Conservation (phyloP, 2,888 invertebrate species). For the Protonemura montana region DNA sequence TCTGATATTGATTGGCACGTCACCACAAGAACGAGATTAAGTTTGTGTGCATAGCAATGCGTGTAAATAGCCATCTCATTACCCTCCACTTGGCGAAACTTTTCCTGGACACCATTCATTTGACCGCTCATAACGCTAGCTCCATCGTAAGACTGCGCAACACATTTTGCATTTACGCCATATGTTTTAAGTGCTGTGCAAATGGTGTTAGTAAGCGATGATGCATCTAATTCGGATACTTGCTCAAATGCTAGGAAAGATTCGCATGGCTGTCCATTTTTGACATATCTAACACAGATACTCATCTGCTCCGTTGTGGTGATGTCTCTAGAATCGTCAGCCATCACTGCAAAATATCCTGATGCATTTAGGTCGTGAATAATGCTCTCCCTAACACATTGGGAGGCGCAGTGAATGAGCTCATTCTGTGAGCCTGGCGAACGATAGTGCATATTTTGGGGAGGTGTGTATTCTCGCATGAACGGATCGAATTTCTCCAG, state of each 20-base stretch:
- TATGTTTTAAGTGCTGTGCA: neutral
- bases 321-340: constrained; percentile 23
- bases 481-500: constrained; percentile 17
- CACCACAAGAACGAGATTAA: constrained; percentile 20
- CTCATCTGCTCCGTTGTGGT: constrained; percentile 23
- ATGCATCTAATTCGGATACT: constrained; percentile 22
- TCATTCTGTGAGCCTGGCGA: constrained; percentile 26
- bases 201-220: constrained; percentile 19
- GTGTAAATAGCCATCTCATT: constrained; percentile 14
- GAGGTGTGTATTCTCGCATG: neutral
- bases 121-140: constrained; percentile 32
- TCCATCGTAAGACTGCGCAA: constrained; percentile 29
- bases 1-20: constrained; percentile 18
- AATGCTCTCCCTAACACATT: constrained; percentile 1
- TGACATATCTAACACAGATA: constrained; percentile 19
- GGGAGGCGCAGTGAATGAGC: constrained; percentile 4
- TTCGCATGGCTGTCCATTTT: constrained; percentile 30
- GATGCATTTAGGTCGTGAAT: constrained; percentile 10
- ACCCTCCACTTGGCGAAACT: constrained; percentile 15
- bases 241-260: constrained; percentile 17
- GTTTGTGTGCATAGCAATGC: constrained; percentile 24
- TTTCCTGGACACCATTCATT: constrained; percentile 26
- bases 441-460: constrained; percentile 23
- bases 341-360: constrained; percentile 31
- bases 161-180: constrained; percentile 23